Evolutionary conservation across 2,888 invertebrate genomes (phyloP), one percentile per base, ranked within the genome.

Genomic region (Acleris literana): DNA sequence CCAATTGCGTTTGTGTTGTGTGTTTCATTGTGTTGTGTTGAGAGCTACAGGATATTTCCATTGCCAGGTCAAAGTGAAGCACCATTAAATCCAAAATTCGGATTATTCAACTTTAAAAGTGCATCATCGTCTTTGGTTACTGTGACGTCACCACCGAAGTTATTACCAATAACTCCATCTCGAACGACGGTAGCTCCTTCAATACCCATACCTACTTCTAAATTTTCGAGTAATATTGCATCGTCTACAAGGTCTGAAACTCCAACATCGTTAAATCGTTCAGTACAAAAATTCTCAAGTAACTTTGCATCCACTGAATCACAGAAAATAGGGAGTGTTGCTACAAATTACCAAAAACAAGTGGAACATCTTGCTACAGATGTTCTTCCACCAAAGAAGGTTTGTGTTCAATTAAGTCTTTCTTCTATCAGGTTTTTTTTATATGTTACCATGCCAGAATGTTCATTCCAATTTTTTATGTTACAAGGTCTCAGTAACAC

Each of bases 31-130:
- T 75, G 68, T 59, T 69, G 48, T 61, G 78, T 71, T 3, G 64
- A 68, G 48, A 70, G 74, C 49, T 81, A 79, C 76, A 70, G 9
- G 65, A 71, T 86, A 63, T 83, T 84, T 48, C 85, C 86, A 5
- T 72, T 82, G 54, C 73, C 78, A 3, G 69, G 74, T 64, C 67
- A 71, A n/a, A 70, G 74, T 13, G 70, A 54, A 7, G 17, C 39
- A 13, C 39, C 63, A 60, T 1, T 68, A 68, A 17, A 69, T 71
- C 7, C 60, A 54, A 54, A 53, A 63, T 44, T 66, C 43, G 25
- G 57, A 48, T 59, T 51, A 43, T 54, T 20, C 13, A 22, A 22
- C 11, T 44, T 56, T 16, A 44, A 20, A 44, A 56, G 22, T 44
- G 56, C 9, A 5, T 44, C 16, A 46, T 16, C 49, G 7, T 17